Evolutionary conservation across 2,113 vertebrate species (phyloP), one percentile per base, ranked within the genome.

Genomic region (Rhinoderma darwinii): DNA sequence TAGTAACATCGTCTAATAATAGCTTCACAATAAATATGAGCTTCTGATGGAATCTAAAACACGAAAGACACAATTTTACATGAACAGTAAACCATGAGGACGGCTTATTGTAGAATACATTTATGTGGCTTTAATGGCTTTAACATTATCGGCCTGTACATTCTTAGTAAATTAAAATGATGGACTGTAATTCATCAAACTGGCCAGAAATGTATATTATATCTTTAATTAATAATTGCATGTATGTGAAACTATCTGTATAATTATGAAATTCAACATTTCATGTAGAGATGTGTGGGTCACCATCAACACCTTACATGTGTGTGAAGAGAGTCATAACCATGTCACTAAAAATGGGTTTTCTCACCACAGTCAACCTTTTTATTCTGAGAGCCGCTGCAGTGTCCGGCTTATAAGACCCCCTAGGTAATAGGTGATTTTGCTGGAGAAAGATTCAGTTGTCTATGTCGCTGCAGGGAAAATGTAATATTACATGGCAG

Each of bases 1-100:
- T 81, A 43, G 78, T 63, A 81, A 43, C 39, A 59, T 61, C 15
- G 37, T 43, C 78, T 81, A 81, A 63, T 61, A 81, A 81, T 63
- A 81, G 54, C 37, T 17, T n/a, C 37, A 30, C 78, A 59, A 27
- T 61, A 81, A 81, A 81, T 59, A 35, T n/a, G 35, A 35, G 37
- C 51, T 59, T 50, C 54, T 41, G 25, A 11, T 7, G 54, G 25
- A 80, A 35, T 37, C 22, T 39, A 25, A 6, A 14, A 51, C 47
- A 39, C 27, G 47, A 35, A 32, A 54, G 75, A 35, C 27, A 8
- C 43, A 35, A 14, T 43, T 41, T 17, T 73, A 41, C 11, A 5
- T 44, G 9, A 43, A 17, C 41, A 44, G 22, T 17, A 17, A 68
- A 32, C 27, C 4, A 17, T 18, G 14, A 44, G 18, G 43, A 27